phyloP scores from a whole-genome alignment of 2,888 invertebrate species.

The Thysanoteuthis rhombus region DNA sequence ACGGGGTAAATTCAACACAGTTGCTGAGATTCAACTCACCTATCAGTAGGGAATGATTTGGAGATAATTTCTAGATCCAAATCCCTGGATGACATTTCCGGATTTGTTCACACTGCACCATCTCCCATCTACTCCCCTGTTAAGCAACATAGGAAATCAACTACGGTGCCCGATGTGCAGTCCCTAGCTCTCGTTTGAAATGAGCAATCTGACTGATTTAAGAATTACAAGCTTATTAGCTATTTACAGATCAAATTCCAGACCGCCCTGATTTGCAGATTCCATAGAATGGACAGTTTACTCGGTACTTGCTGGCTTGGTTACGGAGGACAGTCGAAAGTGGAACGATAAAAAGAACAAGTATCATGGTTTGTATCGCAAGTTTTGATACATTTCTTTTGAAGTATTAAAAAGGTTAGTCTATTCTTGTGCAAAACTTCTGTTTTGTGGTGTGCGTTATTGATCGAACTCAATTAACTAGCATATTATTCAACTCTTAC shows the following conservation, averaged over 20 bases:
- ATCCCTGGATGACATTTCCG: background rate
- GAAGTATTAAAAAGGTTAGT: background rate
- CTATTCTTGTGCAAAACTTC: background rate
- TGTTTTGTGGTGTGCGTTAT: no score
- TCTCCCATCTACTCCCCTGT: background rate
- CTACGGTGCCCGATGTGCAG: background rate
- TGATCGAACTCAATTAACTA: no score
- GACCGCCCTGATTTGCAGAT: background rate
- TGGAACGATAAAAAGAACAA: background rate
- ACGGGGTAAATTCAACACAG: background rate
- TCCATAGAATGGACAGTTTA: background rate
- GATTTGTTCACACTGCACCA: background rate
- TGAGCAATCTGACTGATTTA: background rate
- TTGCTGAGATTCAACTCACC: background rate
- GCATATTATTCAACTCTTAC: no score
- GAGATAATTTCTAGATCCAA: background rate
- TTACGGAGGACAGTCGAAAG: background rate
- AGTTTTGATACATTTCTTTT: background rate
- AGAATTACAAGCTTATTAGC: background rate
- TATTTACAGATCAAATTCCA: background rate
- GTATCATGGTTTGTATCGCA: no score
- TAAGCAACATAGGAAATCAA: no score
- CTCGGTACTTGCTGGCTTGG: background rate
- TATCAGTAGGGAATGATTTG: background rate
- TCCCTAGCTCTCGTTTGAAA: background rate